Base-by-base conservation (phyloP, 2,888 invertebrate genomes). In the Drosophila seclusa region DNA sequence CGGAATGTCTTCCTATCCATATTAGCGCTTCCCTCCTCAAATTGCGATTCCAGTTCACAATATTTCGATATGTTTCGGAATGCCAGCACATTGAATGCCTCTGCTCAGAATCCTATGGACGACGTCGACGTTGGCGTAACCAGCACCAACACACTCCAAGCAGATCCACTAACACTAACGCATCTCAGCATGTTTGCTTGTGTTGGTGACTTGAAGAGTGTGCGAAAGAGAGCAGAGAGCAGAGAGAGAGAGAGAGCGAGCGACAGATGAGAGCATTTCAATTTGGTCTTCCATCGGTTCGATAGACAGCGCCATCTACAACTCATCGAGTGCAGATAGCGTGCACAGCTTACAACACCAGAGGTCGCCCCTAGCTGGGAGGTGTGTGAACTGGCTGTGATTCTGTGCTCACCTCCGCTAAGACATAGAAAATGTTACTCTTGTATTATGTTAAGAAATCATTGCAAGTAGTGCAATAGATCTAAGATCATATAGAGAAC, bases 71-170 rank as follows among this genome's bases (percentile, higher is more conserved):
- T 76, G 78, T 64, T 61, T 64, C 42, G 88, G 86, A 88, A 89
- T 89, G 64, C 68, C 61, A 69, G 66, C 59, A 60, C 59, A 53
- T 55, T n/a, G 71, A 73, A 70, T 87, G 55, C 29, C 80, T 86
- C 83, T 83, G 83, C 83, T 85, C 61, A 80, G 86, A 86, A 63
- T 49, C 50, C 59, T 24, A 49, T 58, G 42, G 62, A 57, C 45
- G 58, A 64, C 65, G 38, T 13, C 42, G 67, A 36, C 50, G 68
- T 45, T 58, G 78, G 60, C 59, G 31, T 57, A 63, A 48, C 49
- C 54, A 65, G 45, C 70, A 78, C 80, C 58, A 75, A 67, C 31
- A 89, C 84, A 75, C 70, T 83, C 83, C 65, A 82, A 89, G 83
- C 61, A 72, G 80, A 74, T 34, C 32, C 75, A 87, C 90, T n/a